Evolutionary conservation across 2,888 invertebrate species (phyloP).

Genomic region (Melanotus villosus): DNA sequence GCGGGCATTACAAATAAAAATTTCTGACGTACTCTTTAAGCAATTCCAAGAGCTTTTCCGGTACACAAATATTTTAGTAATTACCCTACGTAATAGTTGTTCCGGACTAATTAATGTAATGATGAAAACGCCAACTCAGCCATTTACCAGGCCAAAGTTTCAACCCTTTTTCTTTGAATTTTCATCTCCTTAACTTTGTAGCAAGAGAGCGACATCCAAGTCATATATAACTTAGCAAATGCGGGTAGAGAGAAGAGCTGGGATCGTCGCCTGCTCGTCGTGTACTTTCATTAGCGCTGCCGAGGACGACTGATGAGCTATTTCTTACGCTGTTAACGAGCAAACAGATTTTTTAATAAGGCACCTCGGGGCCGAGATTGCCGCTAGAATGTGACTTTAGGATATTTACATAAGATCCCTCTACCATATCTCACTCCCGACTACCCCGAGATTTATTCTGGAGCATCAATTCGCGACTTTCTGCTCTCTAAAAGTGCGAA

Average conservation of each 20-base stretch:
- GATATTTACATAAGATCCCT: constrained; percentile 56
- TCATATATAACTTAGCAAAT: constrained; percentile 41
- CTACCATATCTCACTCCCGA: constrained; percentile 36
- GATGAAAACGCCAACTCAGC: constrained; percentile 25
- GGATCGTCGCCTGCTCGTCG: constrained; percentile 51
- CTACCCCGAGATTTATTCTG: constrained; percentile 37
- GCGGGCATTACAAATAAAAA: too few relatives aligned
- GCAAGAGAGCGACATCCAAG: constrained; percentile 22
- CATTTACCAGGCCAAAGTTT: constrained; percentile 34
- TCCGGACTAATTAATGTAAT: constrained; percentile 36
- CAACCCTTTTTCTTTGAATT: constrained; percentile 45
- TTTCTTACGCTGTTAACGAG: constrained; percentile 60
- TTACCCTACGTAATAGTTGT: constrained; percentile 38
- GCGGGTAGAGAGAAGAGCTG: constrained; percentile 51
- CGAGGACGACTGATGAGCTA: constrained; percentile 53
- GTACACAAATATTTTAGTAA: constrained; percentile 19
- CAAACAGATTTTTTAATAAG: constrained; percentile 62
- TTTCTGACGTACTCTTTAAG: background rate
- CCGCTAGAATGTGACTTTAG: constrained; percentile 56
- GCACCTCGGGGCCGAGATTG: constrained; percentile 52
- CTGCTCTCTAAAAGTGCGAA: constrained; percentile 11
- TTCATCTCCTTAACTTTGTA: constrained; percentile 34
- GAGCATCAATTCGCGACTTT: constrained; percentile 30
- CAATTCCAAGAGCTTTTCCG: too few relatives aligned
- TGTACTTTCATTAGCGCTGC: constrained; percentile 59